Conservation (phyloP, 35 echinoderm and acorn worm species). For the Apostichopus parvimensis region DNA sequence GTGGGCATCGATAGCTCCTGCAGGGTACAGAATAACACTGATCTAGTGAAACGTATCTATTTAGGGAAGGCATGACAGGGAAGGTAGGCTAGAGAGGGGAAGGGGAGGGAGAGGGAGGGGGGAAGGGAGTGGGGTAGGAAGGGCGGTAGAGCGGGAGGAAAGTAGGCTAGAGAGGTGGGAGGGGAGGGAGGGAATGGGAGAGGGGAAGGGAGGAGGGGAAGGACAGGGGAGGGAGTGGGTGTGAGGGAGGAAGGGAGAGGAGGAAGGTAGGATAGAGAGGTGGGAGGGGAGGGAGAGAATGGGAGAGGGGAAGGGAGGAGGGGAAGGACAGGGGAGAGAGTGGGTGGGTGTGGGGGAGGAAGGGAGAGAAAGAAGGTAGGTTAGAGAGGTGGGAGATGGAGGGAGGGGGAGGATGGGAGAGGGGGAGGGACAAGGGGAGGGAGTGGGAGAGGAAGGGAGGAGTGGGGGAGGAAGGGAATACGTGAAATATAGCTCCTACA, state of each 20-base stretch:
- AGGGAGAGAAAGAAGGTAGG: too few species aligned
- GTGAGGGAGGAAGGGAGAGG: background rate
- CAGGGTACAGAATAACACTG: background rate
- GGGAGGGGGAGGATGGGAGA: background rate
- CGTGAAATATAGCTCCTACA: too few species aligned
- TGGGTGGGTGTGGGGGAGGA: too few species aligned
- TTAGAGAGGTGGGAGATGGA: too few species aligned
- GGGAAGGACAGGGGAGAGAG: background rate
- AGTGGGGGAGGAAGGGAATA: background rate
- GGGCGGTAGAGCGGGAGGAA: background rate
- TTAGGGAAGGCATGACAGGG: too few species aligned
- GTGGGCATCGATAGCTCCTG: conserved; percentile 87
- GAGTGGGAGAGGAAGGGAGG: background rate
- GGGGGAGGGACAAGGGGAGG: background rate
- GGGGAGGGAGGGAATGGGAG: too few species aligned
- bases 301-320: background rate
- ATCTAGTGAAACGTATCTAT: background rate
- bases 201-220: too few species aligned
- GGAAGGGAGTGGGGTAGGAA: background rate
- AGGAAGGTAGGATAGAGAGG: background rate
- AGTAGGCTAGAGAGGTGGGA: background rate
- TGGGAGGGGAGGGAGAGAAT: background rate
- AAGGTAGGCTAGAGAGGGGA: too few species aligned
- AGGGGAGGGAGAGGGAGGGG: too few species aligned
- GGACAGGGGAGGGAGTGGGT: background rate